phyloP scores from a whole-genome alignment of 2,888 invertebrate species.

The Cactoblastis cactorum region DNA sequence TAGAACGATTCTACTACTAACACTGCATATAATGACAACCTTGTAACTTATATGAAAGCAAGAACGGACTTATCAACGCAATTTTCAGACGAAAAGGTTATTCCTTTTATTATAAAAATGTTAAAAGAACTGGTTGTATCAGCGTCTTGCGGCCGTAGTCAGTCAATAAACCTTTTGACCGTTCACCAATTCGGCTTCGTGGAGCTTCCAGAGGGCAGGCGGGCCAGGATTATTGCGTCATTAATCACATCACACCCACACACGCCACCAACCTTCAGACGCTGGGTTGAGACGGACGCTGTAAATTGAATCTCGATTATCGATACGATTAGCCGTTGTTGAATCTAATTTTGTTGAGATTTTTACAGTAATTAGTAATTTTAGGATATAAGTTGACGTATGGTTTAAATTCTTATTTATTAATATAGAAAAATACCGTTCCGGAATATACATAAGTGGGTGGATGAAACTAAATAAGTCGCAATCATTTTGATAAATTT shows the following conservation, averaged over 20 bases:
- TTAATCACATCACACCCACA: conserved; percentile 73
- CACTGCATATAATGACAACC: no score
- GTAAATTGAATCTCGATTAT: neutral
- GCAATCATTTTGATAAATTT: no score
- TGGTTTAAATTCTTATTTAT: no score
- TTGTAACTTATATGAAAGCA: no score
- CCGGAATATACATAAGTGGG: no score
- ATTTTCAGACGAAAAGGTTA: neutral
- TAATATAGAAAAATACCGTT: no score
- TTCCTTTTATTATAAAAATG: neutral
- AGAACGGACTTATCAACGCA: no score
- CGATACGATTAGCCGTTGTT: neutral
- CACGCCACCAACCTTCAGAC: conserved; percentile 25
- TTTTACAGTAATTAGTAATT: no score
- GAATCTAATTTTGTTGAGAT: no score
- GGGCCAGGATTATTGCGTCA: conserved; percentile 73
- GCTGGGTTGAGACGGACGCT: conserved; percentile 13
- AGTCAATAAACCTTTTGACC: conserved; percentile 78
- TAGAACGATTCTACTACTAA: no score
- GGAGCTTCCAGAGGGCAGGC: conserved; percentile 67
- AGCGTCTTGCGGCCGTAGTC: conserved; percentile 48
- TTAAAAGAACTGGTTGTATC: conserved; percentile 20
- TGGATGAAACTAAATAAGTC: no score
- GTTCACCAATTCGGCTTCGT: conserved; percentile 78
- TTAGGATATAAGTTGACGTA: no score